These are phyloP conservation scores for Larimichthys crocea DNA, from an alignment of 2,113 vertebrate genomes.

Conservation along the genomic window DNA sequence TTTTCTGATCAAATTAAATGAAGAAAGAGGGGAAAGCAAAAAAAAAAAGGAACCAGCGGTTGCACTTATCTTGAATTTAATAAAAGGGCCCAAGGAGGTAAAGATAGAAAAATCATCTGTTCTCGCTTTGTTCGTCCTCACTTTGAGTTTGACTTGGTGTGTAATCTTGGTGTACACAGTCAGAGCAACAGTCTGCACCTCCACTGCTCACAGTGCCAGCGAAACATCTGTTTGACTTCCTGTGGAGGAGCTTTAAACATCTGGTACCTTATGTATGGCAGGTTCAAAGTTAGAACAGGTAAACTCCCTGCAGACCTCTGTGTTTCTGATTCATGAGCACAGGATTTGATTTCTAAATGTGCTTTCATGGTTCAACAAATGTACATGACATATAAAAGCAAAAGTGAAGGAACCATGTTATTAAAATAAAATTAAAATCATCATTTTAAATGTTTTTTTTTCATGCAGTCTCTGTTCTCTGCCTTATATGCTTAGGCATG, in stretches of 20 bases:
- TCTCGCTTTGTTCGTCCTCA: slow-evolving; percentile 40
- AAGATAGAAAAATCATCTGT: slow-evolving; percentile 64
- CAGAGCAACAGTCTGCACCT: slow-evolving; percentile 23
- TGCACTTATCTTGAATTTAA: slow-evolving; percentile 67
- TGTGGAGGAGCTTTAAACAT: slow-evolving; percentile 61
- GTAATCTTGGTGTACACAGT: slow-evolving; percentile 39
- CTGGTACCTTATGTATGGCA: slow-evolving; percentile 58
- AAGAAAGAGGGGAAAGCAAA: slow-evolving; percentile 28
- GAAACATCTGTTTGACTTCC: slow-evolving; percentile 66
- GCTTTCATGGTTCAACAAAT: slow-evolving; percentile 26
- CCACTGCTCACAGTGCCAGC: slow-evolving; percentile 23
- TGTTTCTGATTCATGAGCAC: slow-evolving; percentile 25
- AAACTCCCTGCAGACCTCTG: slow-evolving; percentile 23
- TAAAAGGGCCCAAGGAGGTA: slow-evolving; percentile 52
- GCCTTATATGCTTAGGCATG: not conserved
- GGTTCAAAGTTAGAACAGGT: slow-evolving; percentile 63
- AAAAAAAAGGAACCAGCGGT: slow-evolving; percentile 32
- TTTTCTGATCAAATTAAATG: slow-evolving; percentile 82
- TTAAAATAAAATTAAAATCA: not conserved
- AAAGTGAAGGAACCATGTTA: not conserved
- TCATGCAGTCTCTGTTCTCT: not conserved
- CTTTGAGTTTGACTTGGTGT: slow-evolving; percentile 21
- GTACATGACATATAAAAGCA: slow-evolving; percentile 7
- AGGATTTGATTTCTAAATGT: slow-evolving; percentile 25
- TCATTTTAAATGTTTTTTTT: not conserved